Percentiles rank a stretch among this genome's conserved stretches.
These are phyloP conservation scores for Phylloscopus trochilus DNA, from an alignment of 2,113 vertebrate genomes.

Conservation along the genomic window DNA sequence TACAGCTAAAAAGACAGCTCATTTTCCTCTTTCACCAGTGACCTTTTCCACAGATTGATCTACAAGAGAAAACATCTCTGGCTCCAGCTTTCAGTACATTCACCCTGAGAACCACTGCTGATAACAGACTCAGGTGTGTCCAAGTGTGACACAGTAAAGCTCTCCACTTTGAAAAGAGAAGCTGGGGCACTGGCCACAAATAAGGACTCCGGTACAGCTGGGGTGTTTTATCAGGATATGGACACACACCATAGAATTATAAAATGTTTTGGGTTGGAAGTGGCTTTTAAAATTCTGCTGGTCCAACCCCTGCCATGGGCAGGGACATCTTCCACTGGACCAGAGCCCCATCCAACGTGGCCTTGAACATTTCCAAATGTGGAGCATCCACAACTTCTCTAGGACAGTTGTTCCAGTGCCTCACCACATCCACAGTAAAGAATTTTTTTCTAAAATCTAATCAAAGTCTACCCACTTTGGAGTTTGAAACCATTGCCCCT, in stretches of 20 bases:
- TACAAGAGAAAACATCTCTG: not conserved
- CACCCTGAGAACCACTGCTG: not conserved
- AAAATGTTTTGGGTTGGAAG: not conserved
- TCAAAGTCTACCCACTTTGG: not conserved
- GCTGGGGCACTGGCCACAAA: not conserved
- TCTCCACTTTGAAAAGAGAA: not conserved
- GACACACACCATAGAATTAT: not conserved
- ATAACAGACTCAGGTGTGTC: not conserved
- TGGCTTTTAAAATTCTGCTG: not conserved
- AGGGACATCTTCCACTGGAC: not conserved
- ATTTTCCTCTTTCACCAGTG: not conserved
- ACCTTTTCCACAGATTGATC: not conserved
- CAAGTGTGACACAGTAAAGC: rapidly evolving
- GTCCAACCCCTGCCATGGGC: not conserved
- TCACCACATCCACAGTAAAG: not conserved
- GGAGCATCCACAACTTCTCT: not conserved
- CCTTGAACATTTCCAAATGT: not conserved
- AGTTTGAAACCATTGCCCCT: not conserved
- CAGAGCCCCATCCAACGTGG: not conserved
- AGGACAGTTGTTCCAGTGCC: not conserved
- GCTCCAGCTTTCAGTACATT: not conserved
- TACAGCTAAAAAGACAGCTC: not conserved
- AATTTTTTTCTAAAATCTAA: not conserved
- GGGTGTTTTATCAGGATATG: not conserved
- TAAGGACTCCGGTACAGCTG: not conserved